phyloP scores from a whole-genome alignment of 2,797 vertebrate species.

The Cuniculus paca region DNA sequence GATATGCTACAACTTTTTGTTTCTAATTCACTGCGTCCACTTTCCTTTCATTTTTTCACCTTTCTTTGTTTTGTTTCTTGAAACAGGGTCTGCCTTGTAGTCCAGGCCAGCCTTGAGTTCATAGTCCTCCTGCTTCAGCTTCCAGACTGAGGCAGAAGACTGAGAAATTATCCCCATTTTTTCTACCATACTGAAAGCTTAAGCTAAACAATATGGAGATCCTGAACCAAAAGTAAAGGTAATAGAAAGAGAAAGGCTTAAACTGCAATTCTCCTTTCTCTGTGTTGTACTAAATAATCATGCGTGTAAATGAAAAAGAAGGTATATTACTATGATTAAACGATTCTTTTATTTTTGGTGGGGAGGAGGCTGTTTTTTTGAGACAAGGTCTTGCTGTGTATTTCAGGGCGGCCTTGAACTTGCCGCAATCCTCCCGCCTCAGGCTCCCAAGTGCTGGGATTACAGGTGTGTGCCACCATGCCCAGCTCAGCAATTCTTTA shows the following conservation, averaged over 20 bases:
- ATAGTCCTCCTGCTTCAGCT: background rate
- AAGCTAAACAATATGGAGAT: background rate
- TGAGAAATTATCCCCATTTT: background rate
- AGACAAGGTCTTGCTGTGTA: background rate
- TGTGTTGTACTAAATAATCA: background rate
- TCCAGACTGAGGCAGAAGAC: background rate
- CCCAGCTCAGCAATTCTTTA: conserved; percentile 33
- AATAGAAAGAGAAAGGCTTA: conserved; percentile 25
- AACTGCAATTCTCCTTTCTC: conserved; percentile 44
- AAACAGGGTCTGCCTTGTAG: background rate
- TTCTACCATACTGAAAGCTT: background rate
- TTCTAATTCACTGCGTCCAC: background rate
- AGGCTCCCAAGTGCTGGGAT: background rate
- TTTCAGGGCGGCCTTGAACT: background rate
- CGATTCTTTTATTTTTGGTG: background rate
- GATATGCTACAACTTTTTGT: conserved; percentile 6
- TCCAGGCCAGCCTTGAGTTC: background rate
- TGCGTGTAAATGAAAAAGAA: conserved; percentile 8
- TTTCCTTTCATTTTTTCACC: background rate
- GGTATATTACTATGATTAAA: background rate
- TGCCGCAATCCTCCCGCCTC: background rate
- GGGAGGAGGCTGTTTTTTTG: background rate
- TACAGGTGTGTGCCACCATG: background rate
- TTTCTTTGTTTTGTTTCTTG: background rate
- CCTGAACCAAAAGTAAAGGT: background rate